These are phyloP conservation scores for Erythrocercus mccallii DNA, from an alignment of 2,113 vertebrate genomes.

Conservation along the genomic window DNA sequence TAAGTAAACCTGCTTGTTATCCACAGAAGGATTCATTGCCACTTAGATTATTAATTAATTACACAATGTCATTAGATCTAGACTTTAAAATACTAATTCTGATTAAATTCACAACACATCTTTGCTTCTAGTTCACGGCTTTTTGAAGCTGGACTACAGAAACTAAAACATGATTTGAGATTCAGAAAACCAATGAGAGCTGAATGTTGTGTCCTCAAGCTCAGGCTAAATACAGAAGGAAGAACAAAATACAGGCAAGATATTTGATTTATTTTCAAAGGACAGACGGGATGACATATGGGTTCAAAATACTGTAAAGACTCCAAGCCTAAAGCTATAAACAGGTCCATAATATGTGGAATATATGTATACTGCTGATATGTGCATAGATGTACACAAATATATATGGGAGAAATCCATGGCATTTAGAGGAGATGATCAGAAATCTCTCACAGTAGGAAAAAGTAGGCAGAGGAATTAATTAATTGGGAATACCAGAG, in stretches of 20 bases:
- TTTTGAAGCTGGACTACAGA: background rate
- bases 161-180: background rate
- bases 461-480: background rate
- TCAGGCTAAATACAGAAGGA: background rate
- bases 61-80: background rate
- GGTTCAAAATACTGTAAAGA: background rate
- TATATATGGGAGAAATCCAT: background rate
- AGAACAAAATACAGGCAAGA: background rate
- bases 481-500: background rate
- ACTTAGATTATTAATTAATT: background rate
- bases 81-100: background rate
- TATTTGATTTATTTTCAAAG: background rate
- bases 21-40: background rate
- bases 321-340: background rate
- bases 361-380: background rate
- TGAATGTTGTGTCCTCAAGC: background rate
- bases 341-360: background rate
- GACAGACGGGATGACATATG: slow-evolving; percentile 34
- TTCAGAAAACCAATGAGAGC: background rate
- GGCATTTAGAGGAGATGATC: background rate
- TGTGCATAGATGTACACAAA: background rate
- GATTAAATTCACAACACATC: background rate
- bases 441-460: background rate
- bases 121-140: background rate
- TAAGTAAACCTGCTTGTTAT: background rate